Evolutionary conservation across 2,797 vertebrate genomes (phyloP), one percentile per base, ranked within the genome.

Genomic region (Hippopotamyrus pictus): DNA sequence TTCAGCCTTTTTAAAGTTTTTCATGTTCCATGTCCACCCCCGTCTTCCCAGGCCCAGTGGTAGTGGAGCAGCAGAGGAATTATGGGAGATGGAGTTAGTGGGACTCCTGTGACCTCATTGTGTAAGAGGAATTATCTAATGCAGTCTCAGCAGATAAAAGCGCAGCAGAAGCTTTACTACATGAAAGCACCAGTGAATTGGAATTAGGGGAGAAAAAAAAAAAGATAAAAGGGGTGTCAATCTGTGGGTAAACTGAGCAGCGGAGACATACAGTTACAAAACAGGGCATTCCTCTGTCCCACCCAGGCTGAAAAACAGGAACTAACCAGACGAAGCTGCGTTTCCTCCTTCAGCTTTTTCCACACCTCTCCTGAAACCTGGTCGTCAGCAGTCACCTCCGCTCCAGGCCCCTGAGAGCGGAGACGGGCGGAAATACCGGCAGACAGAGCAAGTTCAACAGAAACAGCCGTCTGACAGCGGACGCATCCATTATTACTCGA

Each of bases 261-360:
- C 29, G 6, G 65, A 37, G 41, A 46, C 73, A n/a, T 46, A 8
- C 19, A 46, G 37, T 19, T 3, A 46, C 14, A n/a, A 7, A 44
- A n/a, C 3, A n/a, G 37, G 41, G 17, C 37, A 19, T 41, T 7
- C 1, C 37, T 73, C 73, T n/a, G 17, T 46, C 33, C 17, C 5
- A 41, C 41, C 33, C 37, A 41, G 14, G 73, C 41, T 79, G 37
- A 79, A 3, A 46, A 50, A 50, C 44, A 51, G 62, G 90, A 89
- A 93, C 95, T 48, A 89, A 99, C 99, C 98, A 99, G 92, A 92
- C 99, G 94, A 73, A 99, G 96, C 89, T 97, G 96, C 65, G 98
- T 99, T 93, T 99, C 99, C 93, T 99, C 99, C 95, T 99, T 99
- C 41, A 99, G 96, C 92, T 99, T 98, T 92, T 98, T 99, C 89